Conservation (phyloP, 2,797 vertebrate species). For the Acridotheres tristis region DNA sequence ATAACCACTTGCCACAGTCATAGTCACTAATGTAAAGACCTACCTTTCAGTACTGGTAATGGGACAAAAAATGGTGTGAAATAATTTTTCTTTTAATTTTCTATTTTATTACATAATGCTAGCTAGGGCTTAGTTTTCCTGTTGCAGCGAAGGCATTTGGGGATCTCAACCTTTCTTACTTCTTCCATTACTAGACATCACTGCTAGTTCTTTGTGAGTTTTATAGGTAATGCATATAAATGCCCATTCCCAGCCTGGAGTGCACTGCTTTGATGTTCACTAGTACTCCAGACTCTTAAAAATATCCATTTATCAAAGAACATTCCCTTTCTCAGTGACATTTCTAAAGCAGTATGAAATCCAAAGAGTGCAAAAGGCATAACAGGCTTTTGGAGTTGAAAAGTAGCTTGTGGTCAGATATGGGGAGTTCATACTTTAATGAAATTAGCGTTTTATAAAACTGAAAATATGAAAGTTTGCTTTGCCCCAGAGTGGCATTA, state of each 20-base stretch:
- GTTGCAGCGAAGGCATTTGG: not conserved
- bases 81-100: not conserved
- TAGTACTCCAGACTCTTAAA: not conserved
- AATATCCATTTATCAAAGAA: not conserved
- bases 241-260: not conserved
- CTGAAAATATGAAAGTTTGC: slow-evolving; percentile 8
- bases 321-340: not conserved
- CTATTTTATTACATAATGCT: not conserved
- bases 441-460: slow-evolving; percentile 29
- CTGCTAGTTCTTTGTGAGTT: not conserved
- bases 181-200: not conserved
- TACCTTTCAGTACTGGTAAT: not conserved
- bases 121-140: not conserved
- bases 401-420: not conserved
- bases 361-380: not conserved
- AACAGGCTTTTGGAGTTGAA: not conserved
- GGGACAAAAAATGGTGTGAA: not conserved
- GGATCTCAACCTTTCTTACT: not conserved
- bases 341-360: not conserved
- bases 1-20: not conserved
- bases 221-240: not conserved
- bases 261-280: not conserved
- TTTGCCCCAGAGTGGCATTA: not conserved
- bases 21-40: rapidly evolving
- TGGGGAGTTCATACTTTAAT: not conserved